These are phyloP conservation scores for Erythrocebus patas DNA, from an alignment of 2,113 vertebrate genomes.

Conservation along the genomic window DNA sequence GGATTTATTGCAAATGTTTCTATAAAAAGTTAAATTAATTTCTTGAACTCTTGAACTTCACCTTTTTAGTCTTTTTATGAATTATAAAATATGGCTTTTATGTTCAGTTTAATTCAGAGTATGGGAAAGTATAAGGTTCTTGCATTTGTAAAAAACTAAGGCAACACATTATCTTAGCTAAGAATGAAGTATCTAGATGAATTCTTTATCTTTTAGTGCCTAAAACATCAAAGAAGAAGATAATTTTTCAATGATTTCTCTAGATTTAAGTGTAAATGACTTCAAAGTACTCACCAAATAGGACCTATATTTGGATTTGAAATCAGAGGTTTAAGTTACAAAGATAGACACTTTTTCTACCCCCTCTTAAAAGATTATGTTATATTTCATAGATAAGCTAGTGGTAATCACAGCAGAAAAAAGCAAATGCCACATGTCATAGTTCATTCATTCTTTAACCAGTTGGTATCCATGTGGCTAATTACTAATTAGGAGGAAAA, in stretches of 20 bases:
- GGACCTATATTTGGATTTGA: background rate
- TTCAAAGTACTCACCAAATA: background rate
- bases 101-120: conserved; percentile 2
- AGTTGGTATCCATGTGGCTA: background rate
- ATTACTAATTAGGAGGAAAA: background rate
- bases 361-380: background rate
- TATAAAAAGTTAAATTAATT: conserved; percentile 78
- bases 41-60: conserved; percentile 75
- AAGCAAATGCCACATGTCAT: background rate
- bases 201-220: background rate
- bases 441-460: background rate
- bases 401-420: background rate
- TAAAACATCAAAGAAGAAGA: background rate
- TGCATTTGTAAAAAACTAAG: background rate
- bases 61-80: conserved; percentile 56
- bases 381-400: background rate
- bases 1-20: conserved; percentile 69
- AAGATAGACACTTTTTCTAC: background rate
- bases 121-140: background rate
- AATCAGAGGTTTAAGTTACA: conserved; percentile 6
- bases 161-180: background rate
- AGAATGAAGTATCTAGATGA: background rate
- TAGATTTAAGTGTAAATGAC: conserved; percentile 23
- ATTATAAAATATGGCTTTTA: conserved; percentile 38
- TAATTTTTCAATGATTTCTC: background rate